These are phyloP conservation scores for Nemapogon koenigi DNA, from an alignment of 2,888 invertebrate species.

Conservation along the genomic window DNA sequence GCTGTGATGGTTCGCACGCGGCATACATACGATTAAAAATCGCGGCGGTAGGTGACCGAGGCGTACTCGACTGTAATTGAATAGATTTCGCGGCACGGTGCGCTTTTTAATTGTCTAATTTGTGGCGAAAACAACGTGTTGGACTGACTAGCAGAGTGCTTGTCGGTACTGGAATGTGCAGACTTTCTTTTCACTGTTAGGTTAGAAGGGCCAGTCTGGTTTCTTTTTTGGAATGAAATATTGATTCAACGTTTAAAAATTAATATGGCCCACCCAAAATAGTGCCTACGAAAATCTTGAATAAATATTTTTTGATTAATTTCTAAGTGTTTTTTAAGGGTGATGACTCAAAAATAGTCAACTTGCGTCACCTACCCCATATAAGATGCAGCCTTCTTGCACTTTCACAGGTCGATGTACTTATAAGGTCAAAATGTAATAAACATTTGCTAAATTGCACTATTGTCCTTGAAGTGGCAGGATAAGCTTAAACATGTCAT, in stretches of 20 bases:
- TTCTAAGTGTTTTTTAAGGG: no score
- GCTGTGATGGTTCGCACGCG: conserved; percentile 46
- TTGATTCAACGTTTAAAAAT: no score
- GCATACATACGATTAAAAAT: conserved; percentile 64
- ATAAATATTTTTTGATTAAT: no score
- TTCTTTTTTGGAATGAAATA: no score
- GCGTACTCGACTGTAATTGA: conserved; percentile 57
- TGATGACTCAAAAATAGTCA: no score
- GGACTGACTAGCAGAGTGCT: conserved; percentile 38
- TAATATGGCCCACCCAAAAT: no score
- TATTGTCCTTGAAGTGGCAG: conserved; percentile 3
- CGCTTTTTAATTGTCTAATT: conserved; percentile 63
- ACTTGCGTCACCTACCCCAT: no score
- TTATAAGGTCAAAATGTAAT: conserved; percentile 41
- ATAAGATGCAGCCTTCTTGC: no score
- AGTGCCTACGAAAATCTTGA: no score
- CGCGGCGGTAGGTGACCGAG: conserved; percentile 56
- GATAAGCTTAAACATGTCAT: conserved; percentile 23
- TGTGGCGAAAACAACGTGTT: conserved; percentile 56
- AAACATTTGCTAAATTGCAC: conserved; percentile 27
- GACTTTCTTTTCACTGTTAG: conserved; percentile 65
- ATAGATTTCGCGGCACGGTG: conserved; percentile 49
- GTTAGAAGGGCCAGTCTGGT: no score
- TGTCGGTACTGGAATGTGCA: conserved; percentile 43
- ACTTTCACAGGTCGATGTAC: no score